Conservation (phyloP, 2,113 vertebrate genomes). For the Balaenoptera acutorostrata region DNA sequence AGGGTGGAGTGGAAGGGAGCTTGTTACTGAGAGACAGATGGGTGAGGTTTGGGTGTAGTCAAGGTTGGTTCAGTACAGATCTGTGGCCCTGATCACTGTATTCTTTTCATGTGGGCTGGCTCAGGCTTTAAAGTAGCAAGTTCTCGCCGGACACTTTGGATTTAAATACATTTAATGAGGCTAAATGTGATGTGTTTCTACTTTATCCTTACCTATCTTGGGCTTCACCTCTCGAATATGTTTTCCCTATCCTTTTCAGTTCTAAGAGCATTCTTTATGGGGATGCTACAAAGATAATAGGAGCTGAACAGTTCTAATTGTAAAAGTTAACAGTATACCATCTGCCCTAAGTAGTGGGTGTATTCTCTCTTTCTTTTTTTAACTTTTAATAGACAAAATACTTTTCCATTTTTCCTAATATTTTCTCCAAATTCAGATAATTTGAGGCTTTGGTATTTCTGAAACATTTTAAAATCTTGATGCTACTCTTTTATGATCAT, state of each 20-base stretch:
- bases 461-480: not conserved
- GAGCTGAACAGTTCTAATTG: not conserved
- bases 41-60: not conserved
- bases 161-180: not conserved
- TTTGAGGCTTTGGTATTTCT: not conserved
- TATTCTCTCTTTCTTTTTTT: not conserved
- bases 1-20: not conserved
- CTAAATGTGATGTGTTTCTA: not conserved
- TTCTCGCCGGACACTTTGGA: not conserved
- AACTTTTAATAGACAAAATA: not conserved
- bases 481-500: not conserved
- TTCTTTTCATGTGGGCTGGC: not conserved
- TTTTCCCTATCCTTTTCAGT: not conserved
- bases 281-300: not conserved
- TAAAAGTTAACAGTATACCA: constrained; percentile 24
- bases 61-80: not conserved
- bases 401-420: constrained; percentile 1
- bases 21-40: not conserved
- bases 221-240: not conserved
- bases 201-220: not conserved
- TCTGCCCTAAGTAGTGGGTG: not conserved
- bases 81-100: not conserved
- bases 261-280: not conserved
- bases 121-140: not conserved
- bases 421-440: not conserved